Evolutionary conservation across 2,113 vertebrate genomes (phyloP).

Genomic region (Calcarius ornatus): DNA sequence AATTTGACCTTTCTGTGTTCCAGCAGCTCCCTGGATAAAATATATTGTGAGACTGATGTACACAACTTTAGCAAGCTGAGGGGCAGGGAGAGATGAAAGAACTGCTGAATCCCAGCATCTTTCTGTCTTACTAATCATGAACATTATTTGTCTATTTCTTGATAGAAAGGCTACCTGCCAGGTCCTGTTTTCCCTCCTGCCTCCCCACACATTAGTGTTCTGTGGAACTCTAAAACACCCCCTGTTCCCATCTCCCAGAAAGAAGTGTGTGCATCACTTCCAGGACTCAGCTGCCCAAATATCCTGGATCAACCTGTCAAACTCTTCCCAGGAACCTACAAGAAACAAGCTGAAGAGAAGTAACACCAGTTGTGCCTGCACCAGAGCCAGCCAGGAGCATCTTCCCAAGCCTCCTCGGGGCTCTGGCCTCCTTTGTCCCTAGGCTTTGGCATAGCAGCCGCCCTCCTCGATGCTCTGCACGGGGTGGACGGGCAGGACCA

Average conservation of each 20-base stretch:
- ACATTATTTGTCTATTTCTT: background rate
- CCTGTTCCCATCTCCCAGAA: background rate
- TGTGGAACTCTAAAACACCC: background rate
- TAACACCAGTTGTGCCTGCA: background rate
- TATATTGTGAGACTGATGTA: background rate
- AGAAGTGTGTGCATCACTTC: background rate
- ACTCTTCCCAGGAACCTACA: background rate
- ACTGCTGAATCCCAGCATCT: background rate
- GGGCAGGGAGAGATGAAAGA: background rate
- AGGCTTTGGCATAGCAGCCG: constrained; percentile 38
- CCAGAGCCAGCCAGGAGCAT: background rate
- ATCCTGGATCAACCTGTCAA: background rate
- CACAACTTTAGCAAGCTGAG: background rate
- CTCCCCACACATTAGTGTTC: background rate
- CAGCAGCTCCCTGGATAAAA: background rate
- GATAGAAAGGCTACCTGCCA: background rate
- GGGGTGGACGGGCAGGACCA: constrained; percentile 73
- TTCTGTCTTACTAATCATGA: fast-evolving
- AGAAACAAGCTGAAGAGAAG: background rate
- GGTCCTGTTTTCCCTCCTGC: background rate
- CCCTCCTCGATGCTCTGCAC: constrained; percentile 66
- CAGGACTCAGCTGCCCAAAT: background rate
- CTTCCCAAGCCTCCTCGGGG: background rate
- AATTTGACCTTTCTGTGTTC: background rate
- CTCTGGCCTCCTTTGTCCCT: background rate